Evolutionary conservation across 1,140 invertebrate species (phyloP), one percentile per base, ranked within the genome.

Genomic region (Oncopeltus fasciatus): DNA sequence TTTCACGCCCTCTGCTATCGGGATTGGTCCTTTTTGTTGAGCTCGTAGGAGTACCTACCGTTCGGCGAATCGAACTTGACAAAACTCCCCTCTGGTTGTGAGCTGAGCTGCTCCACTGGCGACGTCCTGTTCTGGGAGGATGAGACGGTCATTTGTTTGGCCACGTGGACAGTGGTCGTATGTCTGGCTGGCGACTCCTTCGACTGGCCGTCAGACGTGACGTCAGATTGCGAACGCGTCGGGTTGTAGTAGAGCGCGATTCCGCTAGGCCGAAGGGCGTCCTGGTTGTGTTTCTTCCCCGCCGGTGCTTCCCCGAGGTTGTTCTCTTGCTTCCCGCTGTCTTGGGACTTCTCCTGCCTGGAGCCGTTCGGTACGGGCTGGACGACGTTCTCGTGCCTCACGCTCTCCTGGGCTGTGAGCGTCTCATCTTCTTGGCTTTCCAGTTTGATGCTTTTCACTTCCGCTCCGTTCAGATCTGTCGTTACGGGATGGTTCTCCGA

Each of bases 181-280:
- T n/a, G n/a, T n/a, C n/a, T n/a, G n/a, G n/a, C n/a, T n/a, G n/a
- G n/a, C n/a, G n/a, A n/a, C n/a, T n/a, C n/a, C n/a, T n/a, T n/a
- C n/a, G n/a, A n/a, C n/a, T n/a, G n/a, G n/a, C n/a, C n/a, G n/a
- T n/a, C n/a, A n/a, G n/a, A n/a, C n/a, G n/a, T n/a, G n/a, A n/a
- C n/a, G n/a, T n/a, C n/a, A n/a, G n/a, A n/a, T n/a, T n/a, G n/a
- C n/a, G n/a, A n/a, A n/a, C n/a, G n/a, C n/a, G n/a, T n/a, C n/a
- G n/a, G n/a, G 31, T 64, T 64, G 51, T 29, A 64, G 43, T 64
- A 64, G 1, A 64, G 59, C 2, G 63, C 63, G 21, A 65, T 59
- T 4, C 51, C 58, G 46, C 29, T 47, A 49, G 21, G 21, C 9
- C 9, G 47, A n/a, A 5, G 8, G 18, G 8, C 18, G 18, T n/a